These are phyloP conservation scores for Sinocyclocheilus rhinocerous DNA, from an alignment of 2,113 vertebrate species.

Conservation along the genomic window DNA sequence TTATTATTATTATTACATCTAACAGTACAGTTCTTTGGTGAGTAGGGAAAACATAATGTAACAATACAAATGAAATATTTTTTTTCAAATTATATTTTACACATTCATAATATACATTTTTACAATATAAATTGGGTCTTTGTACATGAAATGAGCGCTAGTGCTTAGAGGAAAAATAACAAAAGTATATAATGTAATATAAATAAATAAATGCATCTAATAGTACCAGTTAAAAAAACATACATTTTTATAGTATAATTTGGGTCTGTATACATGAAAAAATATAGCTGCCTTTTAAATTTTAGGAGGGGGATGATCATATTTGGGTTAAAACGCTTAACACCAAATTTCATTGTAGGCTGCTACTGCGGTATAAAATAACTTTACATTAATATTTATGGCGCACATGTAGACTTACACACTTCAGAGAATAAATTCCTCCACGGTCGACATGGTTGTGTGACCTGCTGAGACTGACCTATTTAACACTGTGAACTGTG, in stretches of 20 bases:
- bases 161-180: too few relatives aligned
- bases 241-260: background rate
- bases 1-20: background rate
- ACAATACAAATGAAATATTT: background rate
- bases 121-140: background rate
- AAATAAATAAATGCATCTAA: too few relatives aligned
- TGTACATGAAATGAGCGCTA: background rate
- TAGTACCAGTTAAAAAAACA: too few relatives aligned
- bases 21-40: background rate
- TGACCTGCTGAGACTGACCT: conserved; percentile 29
- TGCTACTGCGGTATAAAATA: background rate
- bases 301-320: background rate
- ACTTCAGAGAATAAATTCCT: background rate
- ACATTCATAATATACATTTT: background rate
- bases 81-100: background rate
- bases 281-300: background rate
- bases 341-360: background rate
- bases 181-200: too few relatives aligned
- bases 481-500: conserved; percentile 26
- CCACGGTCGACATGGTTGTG: background rate
- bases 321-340: background rate
- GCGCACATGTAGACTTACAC: background rate
- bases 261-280: background rate
- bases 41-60: background rate
- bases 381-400: background rate